Percentiles rank a stretch among this genome's conserved stretches.
Conservation (phyloP, 2,888 invertebrate genomes). For the Ametastegia equiseti region DNA sequence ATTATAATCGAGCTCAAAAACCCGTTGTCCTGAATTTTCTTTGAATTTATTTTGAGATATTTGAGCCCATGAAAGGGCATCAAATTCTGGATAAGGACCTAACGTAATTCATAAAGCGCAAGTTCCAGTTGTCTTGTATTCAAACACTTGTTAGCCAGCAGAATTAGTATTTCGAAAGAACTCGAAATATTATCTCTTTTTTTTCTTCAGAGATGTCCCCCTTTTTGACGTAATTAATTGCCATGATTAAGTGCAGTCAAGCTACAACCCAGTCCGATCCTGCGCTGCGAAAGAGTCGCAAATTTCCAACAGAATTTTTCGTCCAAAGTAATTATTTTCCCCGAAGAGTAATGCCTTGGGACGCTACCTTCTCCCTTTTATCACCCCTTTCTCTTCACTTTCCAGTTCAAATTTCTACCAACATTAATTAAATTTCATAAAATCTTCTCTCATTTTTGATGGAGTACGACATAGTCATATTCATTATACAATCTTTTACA, state of each 20-base stretch:
- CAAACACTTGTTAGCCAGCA: too few relatives aligned
- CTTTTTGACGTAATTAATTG: not conserved
- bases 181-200: not conserved
- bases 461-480: not conserved
- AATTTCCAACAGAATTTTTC: slow-evolving; percentile 21
- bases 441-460: not conserved
- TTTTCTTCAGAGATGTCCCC: not conserved
- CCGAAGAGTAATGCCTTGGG: slow-evolving; percentile 18
- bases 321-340: slow-evolving; percentile 23
- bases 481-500: not conserved
- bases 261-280: not conserved
- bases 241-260: slow-evolving; percentile 4
- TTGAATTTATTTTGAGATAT: too few relatives aligned
- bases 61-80: too few relatives aligned
- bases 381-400: not conserved
- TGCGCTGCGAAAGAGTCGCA: not conserved
- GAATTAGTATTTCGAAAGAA: not conserved
- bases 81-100: too few relatives aligned
- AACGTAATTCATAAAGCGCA: too few relatives aligned
- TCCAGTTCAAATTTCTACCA: slow-evolving; percentile 14
- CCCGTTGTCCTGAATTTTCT: too few relatives aligned
- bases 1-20: too few relatives aligned
- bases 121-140: too few relatives aligned
- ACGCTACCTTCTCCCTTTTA: not conserved
- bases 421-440: not conserved